These are phyloP conservation scores for Patella caerulea DNA, from an alignment of 2,888 invertebrate species.

Conservation along the genomic window DNA sequence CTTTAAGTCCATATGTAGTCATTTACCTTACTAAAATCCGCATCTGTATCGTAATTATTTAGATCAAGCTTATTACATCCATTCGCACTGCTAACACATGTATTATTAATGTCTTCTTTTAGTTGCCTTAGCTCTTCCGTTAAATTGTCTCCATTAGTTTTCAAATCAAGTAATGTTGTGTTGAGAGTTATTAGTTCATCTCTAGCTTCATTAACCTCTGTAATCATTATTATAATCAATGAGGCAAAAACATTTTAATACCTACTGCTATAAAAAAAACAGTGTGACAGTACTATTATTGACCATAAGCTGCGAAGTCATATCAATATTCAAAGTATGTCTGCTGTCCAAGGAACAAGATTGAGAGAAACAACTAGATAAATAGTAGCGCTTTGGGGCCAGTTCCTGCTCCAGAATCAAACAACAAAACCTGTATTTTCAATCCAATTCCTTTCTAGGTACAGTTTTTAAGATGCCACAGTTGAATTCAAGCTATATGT, in stretches of 20 bases:
- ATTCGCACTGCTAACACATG: not conserved
- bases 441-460: no score
- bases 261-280: no score
- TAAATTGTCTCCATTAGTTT: slow-evolving; percentile 22
- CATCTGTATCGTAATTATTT: slow-evolving; percentile 30
- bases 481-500: no score
- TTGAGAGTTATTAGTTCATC: not conserved
- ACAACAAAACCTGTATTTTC: no score
- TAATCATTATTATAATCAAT: not conserved
- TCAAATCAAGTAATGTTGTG: not conserved
- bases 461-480: no score
- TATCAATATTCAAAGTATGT: no score
- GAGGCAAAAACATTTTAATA: not conserved
- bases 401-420: no score
- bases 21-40: slow-evolving; percentile 42
- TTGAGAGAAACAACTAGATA: no score
- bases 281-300: no score
- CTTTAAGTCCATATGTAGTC: not conserved
- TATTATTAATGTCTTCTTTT: slow-evolving; percentile 13
- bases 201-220: not conserved
- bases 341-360: no score
- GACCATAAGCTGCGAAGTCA: no score
- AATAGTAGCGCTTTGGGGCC: no score
- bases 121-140: slow-evolving; percentile 21
- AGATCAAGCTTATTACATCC: not conserved